These are phyloP conservation scores for Papilio demoleus DNA, from an alignment of 2,888 invertebrate genomes.

Conservation along the genomic window DNA sequence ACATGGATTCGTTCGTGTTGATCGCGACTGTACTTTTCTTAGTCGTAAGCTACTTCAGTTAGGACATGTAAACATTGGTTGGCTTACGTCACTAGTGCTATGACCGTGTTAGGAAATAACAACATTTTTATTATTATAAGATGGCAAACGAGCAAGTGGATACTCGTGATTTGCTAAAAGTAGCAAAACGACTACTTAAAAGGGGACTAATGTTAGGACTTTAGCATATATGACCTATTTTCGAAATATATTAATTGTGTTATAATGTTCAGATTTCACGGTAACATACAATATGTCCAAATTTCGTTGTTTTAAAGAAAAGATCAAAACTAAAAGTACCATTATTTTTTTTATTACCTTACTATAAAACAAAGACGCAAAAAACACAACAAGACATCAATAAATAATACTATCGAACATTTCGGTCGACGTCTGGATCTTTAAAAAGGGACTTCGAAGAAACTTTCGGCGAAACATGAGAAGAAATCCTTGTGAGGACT, in stretches of 20 bases:
- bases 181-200: neutral
- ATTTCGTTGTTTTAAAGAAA: no score
- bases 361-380: no score
- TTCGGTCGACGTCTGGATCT: neutral
- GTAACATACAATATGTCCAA: no score
- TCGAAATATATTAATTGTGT: no score
- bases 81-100: neutral
- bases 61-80: constrained; percentile 22
- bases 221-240: no score
- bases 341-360: no score
- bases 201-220: no score
- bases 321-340: no score
- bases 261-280: no score
- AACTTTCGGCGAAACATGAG: constrained; percentile 41
- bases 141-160: no score
- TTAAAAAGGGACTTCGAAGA: constrained; percentile 29
- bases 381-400: neutral
- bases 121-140: neutral
- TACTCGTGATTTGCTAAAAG: neutral
- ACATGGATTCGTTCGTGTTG: no score
- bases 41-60: neutral
- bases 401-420: constrained; percentile 6
- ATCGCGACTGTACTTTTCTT: neutral
- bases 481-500: constrained; percentile 41
- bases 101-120: constrained; percentile 12